phyloP scores from a whole-genome alignment of 1,140 invertebrate species.

The Hylaeus anthracinus region DNA sequence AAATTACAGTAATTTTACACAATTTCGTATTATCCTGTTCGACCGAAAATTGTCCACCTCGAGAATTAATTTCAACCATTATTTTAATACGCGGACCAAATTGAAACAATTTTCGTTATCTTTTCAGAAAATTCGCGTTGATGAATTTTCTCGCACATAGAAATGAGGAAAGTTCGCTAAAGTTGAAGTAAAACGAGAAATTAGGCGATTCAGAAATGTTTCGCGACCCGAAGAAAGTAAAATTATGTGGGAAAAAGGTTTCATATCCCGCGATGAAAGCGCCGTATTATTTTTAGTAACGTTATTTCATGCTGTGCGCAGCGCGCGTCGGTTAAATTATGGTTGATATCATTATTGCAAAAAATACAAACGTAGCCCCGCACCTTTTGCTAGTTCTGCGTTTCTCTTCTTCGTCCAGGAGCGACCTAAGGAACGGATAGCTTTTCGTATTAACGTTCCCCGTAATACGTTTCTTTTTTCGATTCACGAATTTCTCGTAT shows the following conservation, averaged over 20 bases:
- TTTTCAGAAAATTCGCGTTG: neutral
- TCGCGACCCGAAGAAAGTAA: neutral
- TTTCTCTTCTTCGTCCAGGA: neutral
- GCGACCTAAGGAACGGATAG: neutral
- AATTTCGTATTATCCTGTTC: too few species aligned
- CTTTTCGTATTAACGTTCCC: neutral
- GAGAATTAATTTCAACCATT: neutral
- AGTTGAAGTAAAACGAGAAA: neutral
- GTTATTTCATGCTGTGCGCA: neutral
- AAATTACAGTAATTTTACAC: too few species aligned
- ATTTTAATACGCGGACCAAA: neutral
- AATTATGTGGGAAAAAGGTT: constrained; percentile 9
- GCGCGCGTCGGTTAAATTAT: neutral
- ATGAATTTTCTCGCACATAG: constrained; percentile 16
- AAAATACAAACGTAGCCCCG: neutral
- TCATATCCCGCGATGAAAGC: neutral
- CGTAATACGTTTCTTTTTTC: neutral
- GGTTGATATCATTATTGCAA: constrained; percentile 21
- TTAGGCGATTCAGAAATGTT: neutral
- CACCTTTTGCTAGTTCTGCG: neutral
- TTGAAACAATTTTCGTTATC: neutral
- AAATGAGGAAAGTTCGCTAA: neutral
- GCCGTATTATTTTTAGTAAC: constrained; percentile 16
- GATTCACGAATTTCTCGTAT: neutral
- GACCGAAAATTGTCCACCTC: too few species aligned